Base-by-base conservation (phyloP, 2,888 invertebrate genomes). In the Leptopilina drosophilae region DNA sequence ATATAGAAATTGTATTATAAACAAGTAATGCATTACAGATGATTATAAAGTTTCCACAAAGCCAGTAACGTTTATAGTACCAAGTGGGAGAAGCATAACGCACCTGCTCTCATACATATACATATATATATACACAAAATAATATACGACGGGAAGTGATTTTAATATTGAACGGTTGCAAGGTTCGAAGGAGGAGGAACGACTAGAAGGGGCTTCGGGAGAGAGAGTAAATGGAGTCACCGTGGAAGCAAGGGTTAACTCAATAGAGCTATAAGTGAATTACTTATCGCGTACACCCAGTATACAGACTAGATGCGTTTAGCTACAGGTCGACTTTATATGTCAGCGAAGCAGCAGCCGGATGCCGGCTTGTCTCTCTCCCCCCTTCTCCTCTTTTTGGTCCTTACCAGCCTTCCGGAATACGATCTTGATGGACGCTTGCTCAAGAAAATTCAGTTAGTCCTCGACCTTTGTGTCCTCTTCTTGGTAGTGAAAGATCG, bases 381-480 rank as follows among this genome's bases (percentile, higher is more conserved):
- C 82, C 83, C 78, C 82, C 79, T 1, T 20, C 20, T 20, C 20
- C 20, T 78, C 82, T 80, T 84, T 83, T 82, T 77, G 81, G 81
- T 80, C 84, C 86, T 85, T 85, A 82, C 81, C 79, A 85, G 83
- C 83, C 81, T 83, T 81, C 83, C 80, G 78, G 80, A 77, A 81
- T 80, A 82, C 81, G 89, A 91, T 91, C 91, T 91, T 91, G 90
- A 90, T 89, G 89, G 88, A 87, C 84, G 88, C 87, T 85, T 88
- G 90, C 90, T 91, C 90, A 91, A 91, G 91, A 91, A 91, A 91
- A 91, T 91, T 91, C 88, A 91, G 90, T 91, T 91, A 91, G 89
- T 88, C 88, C 87, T 85, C 87, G 81, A 89, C 90, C 91, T 90
- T 91, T 91, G 91, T 91, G 90, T 90, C 89, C 89, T 89, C 83